These are phyloP conservation scores for Vulpes lagopus DNA, from an alignment of 2,113 vertebrate genomes.

Conservation along the genomic window DNA sequence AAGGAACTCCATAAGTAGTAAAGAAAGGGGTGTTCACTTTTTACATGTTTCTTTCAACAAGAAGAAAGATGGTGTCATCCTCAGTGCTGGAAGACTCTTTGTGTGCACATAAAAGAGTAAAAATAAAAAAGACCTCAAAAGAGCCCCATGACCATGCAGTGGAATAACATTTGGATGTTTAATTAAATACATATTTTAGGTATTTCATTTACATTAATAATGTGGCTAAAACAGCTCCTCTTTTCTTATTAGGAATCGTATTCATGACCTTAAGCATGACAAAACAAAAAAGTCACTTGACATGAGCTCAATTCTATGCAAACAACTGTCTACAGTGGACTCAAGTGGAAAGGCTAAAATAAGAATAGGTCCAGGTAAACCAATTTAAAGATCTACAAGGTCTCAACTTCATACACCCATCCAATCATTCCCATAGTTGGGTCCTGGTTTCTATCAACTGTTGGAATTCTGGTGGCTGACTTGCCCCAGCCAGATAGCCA, in stretches of 20 bases:
- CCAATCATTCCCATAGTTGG: not conserved
- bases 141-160: not conserved
- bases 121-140: not conserved
- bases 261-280: not conserved
- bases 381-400: not conserved
- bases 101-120: not conserved
- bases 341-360: not conserved
- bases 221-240: not conserved
- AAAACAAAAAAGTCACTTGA: not conserved
- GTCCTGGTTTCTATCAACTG: not conserved
- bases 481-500: not conserved
- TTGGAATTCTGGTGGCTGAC: not conserved
- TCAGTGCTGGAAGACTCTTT: not conserved
- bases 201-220: not conserved
- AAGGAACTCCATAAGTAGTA: not conserved
- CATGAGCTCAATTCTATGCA: not conserved
- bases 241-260: constrained; percentile 8
- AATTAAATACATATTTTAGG: not conserved
- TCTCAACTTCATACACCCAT: not conserved
- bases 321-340: not conserved
- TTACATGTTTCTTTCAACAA: not conserved
- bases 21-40: not conserved
- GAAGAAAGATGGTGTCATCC: not conserved
- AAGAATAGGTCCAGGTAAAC: not conserved
- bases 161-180: not conserved